Conservation (phyloP, 1,140 invertebrate species). For the Orchesella cincta region DNA sequence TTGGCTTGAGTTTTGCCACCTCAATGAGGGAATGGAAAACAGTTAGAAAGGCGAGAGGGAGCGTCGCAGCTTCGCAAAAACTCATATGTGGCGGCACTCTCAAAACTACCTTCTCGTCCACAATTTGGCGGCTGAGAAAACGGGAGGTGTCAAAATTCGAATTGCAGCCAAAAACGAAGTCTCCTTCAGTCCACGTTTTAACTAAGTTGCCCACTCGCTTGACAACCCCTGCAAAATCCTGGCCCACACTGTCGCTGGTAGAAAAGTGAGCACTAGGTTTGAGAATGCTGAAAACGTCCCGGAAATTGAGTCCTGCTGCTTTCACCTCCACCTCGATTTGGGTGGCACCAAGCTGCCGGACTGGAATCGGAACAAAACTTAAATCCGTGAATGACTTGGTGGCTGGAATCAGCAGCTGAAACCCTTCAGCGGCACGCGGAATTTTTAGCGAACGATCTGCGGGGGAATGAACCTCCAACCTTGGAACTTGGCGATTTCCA, state of each 20-base stretch:
- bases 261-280: not conserved
- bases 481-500: too few species aligned
- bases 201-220: not conserved
- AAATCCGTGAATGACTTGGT: not conserved
- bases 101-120: not conserved
- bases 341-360: not conserved
- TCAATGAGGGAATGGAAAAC: not conserved
- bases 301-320: not conserved
- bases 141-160: not conserved
- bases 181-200: not conserved
- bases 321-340: not conserved
- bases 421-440: not conserved
- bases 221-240: not conserved
- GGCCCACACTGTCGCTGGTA: not conserved
- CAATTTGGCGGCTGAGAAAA: not conserved
- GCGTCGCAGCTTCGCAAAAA: not conserved
- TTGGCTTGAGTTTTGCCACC: not conserved
- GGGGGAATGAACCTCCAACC: too few species aligned
- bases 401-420: not conserved
- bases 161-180: not conserved
- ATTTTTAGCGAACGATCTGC: not conserved
- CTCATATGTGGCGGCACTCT: not conserved
- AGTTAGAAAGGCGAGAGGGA: not conserved
- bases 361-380: not conserved
- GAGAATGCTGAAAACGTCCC: not conserved